phyloP scores from a whole-genome alignment of 2,113 vertebrate species.

The Saiga tatarica region DNA sequence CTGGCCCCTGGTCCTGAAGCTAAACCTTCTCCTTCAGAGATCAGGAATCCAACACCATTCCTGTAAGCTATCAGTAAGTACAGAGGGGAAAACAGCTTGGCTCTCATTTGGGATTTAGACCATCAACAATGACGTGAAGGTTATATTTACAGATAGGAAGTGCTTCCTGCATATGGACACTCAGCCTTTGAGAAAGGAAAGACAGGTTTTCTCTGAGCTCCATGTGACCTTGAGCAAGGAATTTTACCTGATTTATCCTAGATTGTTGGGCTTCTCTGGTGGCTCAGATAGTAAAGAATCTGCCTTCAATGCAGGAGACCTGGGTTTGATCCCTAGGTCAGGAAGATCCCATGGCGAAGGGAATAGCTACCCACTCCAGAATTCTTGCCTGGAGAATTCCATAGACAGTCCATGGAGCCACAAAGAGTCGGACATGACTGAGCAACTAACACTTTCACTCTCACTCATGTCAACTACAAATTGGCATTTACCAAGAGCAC shows the following conservation, averaged over 20 bases:
- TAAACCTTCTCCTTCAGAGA: not conserved
- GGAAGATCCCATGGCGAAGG: not conserved
- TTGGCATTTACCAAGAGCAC: not conserved
- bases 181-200: not conserved
- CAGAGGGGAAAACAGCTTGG: not conserved
- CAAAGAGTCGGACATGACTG: rapidly evolving
- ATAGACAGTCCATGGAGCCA: not conserved
- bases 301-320: not conserved
- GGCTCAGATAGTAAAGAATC: not conserved
- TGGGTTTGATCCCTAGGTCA: not conserved
- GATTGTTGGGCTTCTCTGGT: not conserved
- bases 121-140: not conserved
- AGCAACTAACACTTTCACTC: not conserved
- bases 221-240: not conserved
- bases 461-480: not conserved
- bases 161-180: not conserved
- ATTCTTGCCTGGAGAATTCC: not conserved
- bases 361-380: not conserved
- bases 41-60: not conserved
- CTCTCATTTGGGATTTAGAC: not conserved
- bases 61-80: not conserved
- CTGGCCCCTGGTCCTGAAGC: not conserved
- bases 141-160: not conserved
- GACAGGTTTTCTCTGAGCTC: not conserved
- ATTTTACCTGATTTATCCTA: not conserved